phyloP scores from a whole-genome alignment of 2,797 vertebrate species.

The Clarias platycephalus region DNA sequence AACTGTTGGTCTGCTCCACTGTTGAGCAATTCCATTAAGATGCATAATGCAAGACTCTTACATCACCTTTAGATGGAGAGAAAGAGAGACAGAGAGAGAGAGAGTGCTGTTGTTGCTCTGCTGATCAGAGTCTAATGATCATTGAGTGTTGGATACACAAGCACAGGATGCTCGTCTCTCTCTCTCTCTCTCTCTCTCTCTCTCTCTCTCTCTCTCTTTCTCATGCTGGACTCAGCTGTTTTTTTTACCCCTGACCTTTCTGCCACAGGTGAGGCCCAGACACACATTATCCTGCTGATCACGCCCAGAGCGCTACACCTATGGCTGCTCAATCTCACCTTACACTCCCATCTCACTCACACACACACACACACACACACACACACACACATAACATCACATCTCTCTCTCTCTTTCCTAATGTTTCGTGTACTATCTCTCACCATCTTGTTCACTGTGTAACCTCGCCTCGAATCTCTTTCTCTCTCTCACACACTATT shows the following conservation, averaged over 20 bases:
- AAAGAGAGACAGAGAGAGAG: not conserved
- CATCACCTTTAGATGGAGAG: slow-evolving; percentile 32
- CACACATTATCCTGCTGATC: slow-evolving; percentile 46
- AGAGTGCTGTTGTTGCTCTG: slow-evolving; percentile 19
- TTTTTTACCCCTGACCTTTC: slow-evolving; percentile 48
- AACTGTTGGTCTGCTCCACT: not conserved
- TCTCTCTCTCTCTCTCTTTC: not conserved
- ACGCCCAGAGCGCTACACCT: slow-evolving; percentile 45
- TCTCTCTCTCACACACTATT: not conserved
- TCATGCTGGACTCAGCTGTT: slow-evolving; percentile 36
- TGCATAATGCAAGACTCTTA: slow-evolving; percentile 48
- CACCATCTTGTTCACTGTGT: not conserved
- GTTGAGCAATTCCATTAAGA: slow-evolving; percentile 54
- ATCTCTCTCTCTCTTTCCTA: not conserved
- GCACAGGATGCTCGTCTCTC: slow-evolving; percentile 38
- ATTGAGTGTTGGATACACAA: slow-evolving; percentile 60
- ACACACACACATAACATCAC: not conserved
- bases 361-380: not conserved
- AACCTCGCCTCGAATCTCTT: not conserved
- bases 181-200: not conserved
- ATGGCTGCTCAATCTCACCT: slow-evolving; percentile 50
- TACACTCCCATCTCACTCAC: slow-evolving; percentile 23
- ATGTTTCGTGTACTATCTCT: not conserved
- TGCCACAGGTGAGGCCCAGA: slow-evolving; percentile 49
- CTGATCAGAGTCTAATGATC: slow-evolving; percentile 52